phyloP scores from a whole-genome alignment of 2,113 vertebrate species.

The Microcebus jonahi region DNA sequence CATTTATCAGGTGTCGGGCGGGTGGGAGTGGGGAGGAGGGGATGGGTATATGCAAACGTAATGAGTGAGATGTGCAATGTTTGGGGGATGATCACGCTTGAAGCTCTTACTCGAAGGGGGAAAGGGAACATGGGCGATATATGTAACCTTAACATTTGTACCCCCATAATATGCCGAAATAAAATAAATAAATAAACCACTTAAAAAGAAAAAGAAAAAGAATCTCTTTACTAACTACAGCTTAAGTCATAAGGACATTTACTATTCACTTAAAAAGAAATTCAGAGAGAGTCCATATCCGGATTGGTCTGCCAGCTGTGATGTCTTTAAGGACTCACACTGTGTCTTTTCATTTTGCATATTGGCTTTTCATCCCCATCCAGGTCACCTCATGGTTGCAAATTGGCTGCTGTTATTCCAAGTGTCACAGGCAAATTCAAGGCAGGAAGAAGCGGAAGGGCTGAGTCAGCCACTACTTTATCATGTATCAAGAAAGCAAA shows the following conservation, averaged over 20 bases:
- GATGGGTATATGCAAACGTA: too few relatives aligned
- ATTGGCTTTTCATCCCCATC: not conserved
- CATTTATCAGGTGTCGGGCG: too few relatives aligned
- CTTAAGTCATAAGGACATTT: not conserved
- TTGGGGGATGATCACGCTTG: too few relatives aligned
- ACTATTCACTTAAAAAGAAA: not conserved
- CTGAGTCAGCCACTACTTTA: not conserved
- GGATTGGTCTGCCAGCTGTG: not conserved
- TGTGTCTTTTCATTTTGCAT: not conserved
- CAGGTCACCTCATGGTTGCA: not conserved
- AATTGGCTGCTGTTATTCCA: not conserved
- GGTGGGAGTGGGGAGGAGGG: too few relatives aligned
- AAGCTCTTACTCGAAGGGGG: too few relatives aligned
- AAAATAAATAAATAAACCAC: too few relatives aligned
- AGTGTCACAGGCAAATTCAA: not conserved
- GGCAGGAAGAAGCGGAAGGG: not conserved
- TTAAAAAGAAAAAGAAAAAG: not conserved
- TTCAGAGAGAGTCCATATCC: not conserved
- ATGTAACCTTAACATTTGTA: too few relatives aligned
- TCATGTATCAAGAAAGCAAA: not conserved
- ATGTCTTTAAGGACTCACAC: not conserved
- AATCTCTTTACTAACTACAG: not conserved
- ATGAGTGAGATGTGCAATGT: too few relatives aligned
- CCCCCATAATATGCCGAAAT: too few relatives aligned
- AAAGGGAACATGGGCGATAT: too few relatives aligned